Conservation (phyloP, 2,888 invertebrate species). For the Cryptops parisi region DNA sequence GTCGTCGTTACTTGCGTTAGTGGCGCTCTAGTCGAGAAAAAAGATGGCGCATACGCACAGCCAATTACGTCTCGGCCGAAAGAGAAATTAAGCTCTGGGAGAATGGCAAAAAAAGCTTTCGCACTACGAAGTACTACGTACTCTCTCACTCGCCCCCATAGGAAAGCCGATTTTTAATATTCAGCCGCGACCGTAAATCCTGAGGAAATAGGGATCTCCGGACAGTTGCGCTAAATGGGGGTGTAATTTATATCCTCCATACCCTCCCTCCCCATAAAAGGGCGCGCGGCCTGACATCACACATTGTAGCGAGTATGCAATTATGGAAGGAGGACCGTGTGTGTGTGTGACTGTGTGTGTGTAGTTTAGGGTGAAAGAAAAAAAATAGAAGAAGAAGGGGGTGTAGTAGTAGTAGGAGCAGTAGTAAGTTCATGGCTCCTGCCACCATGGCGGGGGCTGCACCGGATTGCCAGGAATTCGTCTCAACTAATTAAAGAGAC, state of each 20-base stretch:
- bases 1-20: too few relatives aligned
- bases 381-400: too few relatives aligned
- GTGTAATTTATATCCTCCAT: conserved; percentile 4
- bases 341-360: too few relatives aligned
- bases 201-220: conserved; percentile 1
- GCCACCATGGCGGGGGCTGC: background rate
- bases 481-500: conserved; percentile 13
- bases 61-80: background rate
- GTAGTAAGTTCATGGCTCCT: background rate
- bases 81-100: background rate
- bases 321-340: conserved; percentile 2
- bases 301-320: conserved; percentile 12
- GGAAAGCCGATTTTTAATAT: background rate
- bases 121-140: too few relatives aligned
- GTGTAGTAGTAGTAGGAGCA: background rate
- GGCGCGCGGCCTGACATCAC: conserved; percentile 9
- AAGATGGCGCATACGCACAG: background rate
- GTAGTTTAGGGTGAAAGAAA: too few relatives aligned
- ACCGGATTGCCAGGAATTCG: conserved; percentile 5
- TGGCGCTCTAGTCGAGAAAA: too few relatives aligned
- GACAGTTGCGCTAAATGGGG: conserved; percentile 2
- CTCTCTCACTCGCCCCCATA: background rate
- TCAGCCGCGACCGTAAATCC: background rate
- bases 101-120: too few relatives aligned
- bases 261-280: conserved; percentile 11